Conservation (phyloP, 2,888 invertebrate species). For the Scaptomyza tumidula region DNA sequence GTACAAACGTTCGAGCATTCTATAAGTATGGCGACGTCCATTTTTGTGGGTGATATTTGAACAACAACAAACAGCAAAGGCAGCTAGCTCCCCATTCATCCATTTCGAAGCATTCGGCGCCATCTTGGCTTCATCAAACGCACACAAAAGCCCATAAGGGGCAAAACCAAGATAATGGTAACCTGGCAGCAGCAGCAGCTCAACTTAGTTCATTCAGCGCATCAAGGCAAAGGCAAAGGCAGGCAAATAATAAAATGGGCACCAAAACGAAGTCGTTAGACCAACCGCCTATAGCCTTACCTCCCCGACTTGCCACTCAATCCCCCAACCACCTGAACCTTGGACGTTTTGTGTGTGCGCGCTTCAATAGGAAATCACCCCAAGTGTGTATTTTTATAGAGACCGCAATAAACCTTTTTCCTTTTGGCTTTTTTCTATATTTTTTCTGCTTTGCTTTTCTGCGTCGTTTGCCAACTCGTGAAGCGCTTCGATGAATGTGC, state of each 20-base stretch:
- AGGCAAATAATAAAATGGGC: conserved; percentile 77
- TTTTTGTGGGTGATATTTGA: conserved; percentile 78
- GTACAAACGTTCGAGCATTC: conserved; percentile 33
- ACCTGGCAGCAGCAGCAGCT: conserved; percentile 40
- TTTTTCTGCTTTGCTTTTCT: conserved; percentile 40
- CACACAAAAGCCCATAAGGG: conserved; percentile 79
- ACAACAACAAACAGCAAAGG: conserved; percentile 50
- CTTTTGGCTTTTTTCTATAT: not conserved
- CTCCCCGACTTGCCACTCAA: conserved; percentile 9
- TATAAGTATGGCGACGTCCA: conserved; percentile 76
- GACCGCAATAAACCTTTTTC: conserved; percentile 79
- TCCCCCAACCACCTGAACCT: conserved; percentile 53
- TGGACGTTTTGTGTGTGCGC: conserved; percentile 58
- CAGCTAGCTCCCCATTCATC: conserved; percentile 50
- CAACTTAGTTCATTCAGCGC: conserved; percentile 45
- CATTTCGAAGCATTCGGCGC: conserved; percentile 69
- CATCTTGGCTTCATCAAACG: conserved; percentile 80
- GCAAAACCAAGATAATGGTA: conserved; percentile 76
- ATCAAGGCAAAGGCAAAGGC: too few species aligned
- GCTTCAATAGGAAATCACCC: conserved; percentile 79
- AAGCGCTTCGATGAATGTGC: conserved; percentile 62
- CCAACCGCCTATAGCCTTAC: conserved; percentile 39
- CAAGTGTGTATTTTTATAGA: conserved; percentile 81
- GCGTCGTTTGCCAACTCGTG: conserved; percentile 33
- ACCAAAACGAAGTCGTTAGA: conserved; percentile 76